These are phyloP conservation scores for Pteropus alecto DNA, from an alignment of 2,113 vertebrate genomes.

Conservation along the genomic window DNA sequence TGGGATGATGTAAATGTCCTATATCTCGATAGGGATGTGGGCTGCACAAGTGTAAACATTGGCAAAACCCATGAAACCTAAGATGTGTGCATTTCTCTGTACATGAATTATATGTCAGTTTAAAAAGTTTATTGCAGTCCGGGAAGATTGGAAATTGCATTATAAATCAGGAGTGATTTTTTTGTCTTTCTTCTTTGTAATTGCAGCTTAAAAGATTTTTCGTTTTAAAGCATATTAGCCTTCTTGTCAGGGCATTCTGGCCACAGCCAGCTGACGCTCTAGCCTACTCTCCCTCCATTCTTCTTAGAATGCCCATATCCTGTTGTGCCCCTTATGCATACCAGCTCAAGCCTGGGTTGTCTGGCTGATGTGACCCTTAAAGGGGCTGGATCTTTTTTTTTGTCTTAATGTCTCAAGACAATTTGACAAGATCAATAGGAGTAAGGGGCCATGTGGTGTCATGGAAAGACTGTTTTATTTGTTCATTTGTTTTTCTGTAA, in stretches of 20 bases:
- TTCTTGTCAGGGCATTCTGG: not conserved
- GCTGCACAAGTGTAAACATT: not conserved
- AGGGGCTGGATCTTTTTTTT: not conserved
- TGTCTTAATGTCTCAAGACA: not conserved
- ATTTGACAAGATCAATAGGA: not conserved
- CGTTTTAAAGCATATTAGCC: not conserved
- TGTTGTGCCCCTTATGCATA: not conserved
- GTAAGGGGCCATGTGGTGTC: not conserved
- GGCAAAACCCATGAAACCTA: not conserved
- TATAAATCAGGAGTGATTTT: not conserved
- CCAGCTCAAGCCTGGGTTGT: not conserved
- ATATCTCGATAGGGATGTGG: not conserved
- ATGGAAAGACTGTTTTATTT: not conserved
- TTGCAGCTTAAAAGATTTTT: not conserved
- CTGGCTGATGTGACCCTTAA: not conserved
- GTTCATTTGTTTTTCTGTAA: not conserved
- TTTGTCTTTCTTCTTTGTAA: not conserved
- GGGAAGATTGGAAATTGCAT: not conserved
- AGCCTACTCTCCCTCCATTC: not conserved
- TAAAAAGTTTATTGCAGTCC: not conserved
- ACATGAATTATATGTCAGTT: not conserved
- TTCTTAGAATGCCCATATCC: not conserved
- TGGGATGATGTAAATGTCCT: not conserved
- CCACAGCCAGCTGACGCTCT: not conserved
- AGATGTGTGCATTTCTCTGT: not conserved